Evolutionary conservation across 1,140 invertebrate species (phyloP).

Genomic region (Leptonema lineaticorne): DNA sequence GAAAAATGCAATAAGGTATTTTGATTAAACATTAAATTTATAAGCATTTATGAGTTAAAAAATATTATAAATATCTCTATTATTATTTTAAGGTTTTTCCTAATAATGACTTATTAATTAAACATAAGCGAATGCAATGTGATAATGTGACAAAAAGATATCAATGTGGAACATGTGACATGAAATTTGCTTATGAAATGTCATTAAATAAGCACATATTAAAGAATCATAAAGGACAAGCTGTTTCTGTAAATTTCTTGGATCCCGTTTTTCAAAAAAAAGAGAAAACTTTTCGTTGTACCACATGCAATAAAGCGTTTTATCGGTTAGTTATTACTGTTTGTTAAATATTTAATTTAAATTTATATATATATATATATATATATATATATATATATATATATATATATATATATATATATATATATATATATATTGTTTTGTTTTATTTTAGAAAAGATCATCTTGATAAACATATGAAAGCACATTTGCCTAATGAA

Average conservation of each 20-base stretch:
- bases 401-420: too few species aligned
- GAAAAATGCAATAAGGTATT: conserved; percentile 33
- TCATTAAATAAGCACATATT: conserved; percentile 54
- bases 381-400: too few species aligned
- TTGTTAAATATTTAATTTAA: conserved; percentile 4
- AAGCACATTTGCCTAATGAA: conserved; percentile 51
- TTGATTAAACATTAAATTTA: background rate
- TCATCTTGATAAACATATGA: conserved; percentile 54
- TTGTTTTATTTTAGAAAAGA: conserved; percentile 46
- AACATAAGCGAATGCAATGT: conserved; percentile 38
- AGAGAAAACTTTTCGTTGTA: conserved; percentile 50
- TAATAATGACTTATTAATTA: conserved; percentile 35
- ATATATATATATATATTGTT: too few species aligned
- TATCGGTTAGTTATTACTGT: conserved; percentile 46
- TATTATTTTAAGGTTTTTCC: conserved; percentile 36
- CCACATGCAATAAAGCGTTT: conserved; percentile 54
- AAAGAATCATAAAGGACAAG: conserved; percentile 48
- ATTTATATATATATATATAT: too few species aligned
- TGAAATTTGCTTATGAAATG: conserved; percentile 51
- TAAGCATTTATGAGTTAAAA: background rate
- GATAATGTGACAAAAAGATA: conserved; percentile 39
- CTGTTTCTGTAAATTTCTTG: conserved; percentile 48
- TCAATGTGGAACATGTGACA: conserved; percentile 48
- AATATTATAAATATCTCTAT: background rate
- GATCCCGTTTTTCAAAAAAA: conserved; percentile 43